These are phyloP conservation scores for Phoebastria nigripes DNA, from an alignment of 2,797 vertebrate genomes.

Conservation along the genomic window DNA sequence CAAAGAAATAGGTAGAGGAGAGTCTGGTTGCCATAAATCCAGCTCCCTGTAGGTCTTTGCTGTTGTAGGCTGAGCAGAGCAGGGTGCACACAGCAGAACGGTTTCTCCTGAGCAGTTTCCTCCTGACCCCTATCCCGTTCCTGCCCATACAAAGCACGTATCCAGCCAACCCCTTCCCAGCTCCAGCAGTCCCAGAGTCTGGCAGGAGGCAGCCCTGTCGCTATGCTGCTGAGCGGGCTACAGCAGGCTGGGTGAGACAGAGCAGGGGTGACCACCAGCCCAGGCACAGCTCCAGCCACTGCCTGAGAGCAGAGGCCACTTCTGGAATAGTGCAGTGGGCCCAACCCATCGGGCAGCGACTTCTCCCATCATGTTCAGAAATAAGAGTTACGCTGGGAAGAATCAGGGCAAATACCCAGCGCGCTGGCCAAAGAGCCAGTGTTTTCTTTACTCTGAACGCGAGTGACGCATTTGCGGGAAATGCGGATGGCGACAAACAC, in stretches of 20 bases:
- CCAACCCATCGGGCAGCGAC: accelerated
- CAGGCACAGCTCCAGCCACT: neutral
- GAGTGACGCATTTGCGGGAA: accelerated
- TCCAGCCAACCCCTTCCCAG: neutral
- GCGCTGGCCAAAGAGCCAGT: accelerated
- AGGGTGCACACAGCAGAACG: accelerated
- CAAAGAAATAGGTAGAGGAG: neutral
- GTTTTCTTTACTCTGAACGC: accelerated
- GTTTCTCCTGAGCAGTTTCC: neutral
- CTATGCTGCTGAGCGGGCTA: neutral
- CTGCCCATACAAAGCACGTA: neutral
- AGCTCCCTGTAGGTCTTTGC: neutral
- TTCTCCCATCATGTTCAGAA: neutral
- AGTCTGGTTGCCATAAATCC: neutral
- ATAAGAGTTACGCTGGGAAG: neutral
- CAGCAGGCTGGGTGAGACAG: neutral
- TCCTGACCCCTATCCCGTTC: neutral
- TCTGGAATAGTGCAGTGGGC: neutral
- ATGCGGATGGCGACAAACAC: accelerated
- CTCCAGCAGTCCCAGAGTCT: neutral
- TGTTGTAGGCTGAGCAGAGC: neutral
- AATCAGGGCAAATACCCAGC: neutral
- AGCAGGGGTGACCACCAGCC: neutral
- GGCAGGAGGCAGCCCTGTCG: neutral
- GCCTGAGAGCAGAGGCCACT: neutral